Conservation (phyloP, 1,140 invertebrate species). For the Caenorhabditis brenneri region DNA sequence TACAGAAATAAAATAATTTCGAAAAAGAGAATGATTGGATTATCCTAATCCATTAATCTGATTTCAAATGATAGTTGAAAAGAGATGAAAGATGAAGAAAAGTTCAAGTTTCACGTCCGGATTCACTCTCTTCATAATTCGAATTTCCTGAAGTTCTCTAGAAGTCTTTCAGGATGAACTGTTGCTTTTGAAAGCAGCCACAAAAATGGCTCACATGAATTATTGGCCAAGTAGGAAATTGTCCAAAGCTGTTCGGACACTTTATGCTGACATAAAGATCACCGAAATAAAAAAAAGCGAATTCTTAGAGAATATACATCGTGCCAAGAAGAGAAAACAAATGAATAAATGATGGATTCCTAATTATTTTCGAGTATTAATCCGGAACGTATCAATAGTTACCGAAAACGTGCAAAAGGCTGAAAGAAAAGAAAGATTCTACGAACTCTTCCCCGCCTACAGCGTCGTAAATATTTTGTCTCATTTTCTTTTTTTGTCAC, state of each 20-base stretch:
- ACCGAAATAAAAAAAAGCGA: no score
- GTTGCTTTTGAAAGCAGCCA: no score
- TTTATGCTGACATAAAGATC: no score
- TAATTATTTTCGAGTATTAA: neutral
- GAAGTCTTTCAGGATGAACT: no score
- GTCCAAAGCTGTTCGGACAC: no score
- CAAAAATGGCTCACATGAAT: no score
- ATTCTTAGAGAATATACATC: no score
- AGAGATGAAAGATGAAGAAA: neutral
- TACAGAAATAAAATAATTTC: neutral
- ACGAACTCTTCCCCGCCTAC: neutral
- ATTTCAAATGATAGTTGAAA: neutral
- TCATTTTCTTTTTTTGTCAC: constrained; percentile 15
- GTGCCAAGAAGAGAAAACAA: no score
- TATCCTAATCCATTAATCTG: neutral
- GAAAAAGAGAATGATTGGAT: neutral
- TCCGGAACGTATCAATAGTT: neutral
- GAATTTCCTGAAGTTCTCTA: no score
- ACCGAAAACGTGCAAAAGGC: neutral
- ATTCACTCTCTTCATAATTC: no score
- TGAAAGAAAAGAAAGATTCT: neutral
- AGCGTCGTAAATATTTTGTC: constrained; percentile 11
- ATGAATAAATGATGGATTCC: neutral
- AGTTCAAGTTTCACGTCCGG: neutral
- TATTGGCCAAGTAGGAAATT: no score